phyloP scores from a whole-genome alignment of 2,797 vertebrate species.

The Gallirallus australis region DNA sequence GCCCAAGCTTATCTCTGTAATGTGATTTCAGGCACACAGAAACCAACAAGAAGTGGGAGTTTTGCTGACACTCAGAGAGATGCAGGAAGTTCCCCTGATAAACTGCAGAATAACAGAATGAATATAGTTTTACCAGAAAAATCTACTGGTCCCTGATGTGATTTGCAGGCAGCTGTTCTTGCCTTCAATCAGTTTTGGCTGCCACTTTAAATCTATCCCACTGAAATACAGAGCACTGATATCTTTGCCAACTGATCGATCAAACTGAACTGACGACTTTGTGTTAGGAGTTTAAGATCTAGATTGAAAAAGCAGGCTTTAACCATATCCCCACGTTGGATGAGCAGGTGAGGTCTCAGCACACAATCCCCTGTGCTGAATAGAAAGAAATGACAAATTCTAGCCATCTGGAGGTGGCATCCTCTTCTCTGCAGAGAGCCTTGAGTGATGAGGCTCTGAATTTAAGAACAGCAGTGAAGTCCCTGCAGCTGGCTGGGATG shows the following conservation, averaged over 20 bases:
- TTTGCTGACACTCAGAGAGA: neutral
- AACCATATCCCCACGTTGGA: neutral
- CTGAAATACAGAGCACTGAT: neutral
- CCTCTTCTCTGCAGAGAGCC: neutral
- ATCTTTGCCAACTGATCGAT: neutral
- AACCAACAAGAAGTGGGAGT: neutral
- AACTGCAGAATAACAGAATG: neutral
- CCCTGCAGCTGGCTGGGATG: neutral
- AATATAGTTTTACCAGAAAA: neutral
- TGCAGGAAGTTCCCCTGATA: neutral
- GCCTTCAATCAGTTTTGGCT: neutral
- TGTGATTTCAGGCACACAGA: neutral
- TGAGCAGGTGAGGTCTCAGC: neutral
- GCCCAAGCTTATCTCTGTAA: neutral
- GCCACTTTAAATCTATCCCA: neutral
- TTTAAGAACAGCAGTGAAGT: neutral
- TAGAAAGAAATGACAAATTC: neutral
- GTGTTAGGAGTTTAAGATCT: neutral
- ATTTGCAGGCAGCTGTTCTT: neutral
- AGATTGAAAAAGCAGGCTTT: neutral
- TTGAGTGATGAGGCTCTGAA: neutral
- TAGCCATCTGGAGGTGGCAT: neutral
- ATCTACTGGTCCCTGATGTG: neutral
- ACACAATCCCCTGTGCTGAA: neutral
- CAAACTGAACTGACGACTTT: neutral